These are phyloP conservation scores for Aphelinus certus DNA, from an alignment of 1,140 invertebrate genomes.

Conservation along the genomic window DNA sequence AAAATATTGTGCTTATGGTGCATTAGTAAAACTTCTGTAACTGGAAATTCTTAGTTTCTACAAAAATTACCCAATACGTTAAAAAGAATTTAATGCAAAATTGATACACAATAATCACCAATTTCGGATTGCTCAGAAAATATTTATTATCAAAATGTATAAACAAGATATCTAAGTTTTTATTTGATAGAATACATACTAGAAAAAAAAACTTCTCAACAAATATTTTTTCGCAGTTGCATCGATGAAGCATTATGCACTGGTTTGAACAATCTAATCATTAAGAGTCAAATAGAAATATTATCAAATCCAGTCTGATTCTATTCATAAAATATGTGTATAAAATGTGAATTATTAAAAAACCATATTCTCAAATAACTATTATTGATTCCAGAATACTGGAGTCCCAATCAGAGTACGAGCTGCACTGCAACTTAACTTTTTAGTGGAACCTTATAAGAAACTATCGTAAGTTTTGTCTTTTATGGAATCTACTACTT, in stretches of 20 bases:
- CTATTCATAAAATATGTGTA: too few relatives aligned
- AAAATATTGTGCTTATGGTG: not conserved
- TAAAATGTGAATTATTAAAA: too few relatives aligned
- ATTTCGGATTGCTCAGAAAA: too few relatives aligned
- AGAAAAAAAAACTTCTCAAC: too few relatives aligned
- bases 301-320: too few relatives aligned
- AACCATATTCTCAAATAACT: not conserved
- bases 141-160: too few relatives aligned
- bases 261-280: too few relatives aligned
- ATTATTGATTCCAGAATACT: constrained; percentile 60
- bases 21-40: not conserved
- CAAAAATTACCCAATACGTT: not conserved
- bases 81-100: not conserved
- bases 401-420: constrained; percentile 76
- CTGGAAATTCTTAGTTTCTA: not conserved
- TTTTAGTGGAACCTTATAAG: constrained; percentile 70
- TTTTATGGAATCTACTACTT: constrained; percentile 1
- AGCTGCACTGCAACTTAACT: constrained; percentile 79
- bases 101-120: not conserved
- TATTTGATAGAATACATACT: too few relatives aligned
- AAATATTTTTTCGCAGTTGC: too few relatives aligned
- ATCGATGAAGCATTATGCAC: too few relatives aligned
- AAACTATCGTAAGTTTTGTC: constrained; percentile 67
- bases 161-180: too few relatives aligned
- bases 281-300: too few relatives aligned